Base-by-base conservation (phyloP, 1,140 invertebrate genomes). In the Drosophila tani region DNA sequence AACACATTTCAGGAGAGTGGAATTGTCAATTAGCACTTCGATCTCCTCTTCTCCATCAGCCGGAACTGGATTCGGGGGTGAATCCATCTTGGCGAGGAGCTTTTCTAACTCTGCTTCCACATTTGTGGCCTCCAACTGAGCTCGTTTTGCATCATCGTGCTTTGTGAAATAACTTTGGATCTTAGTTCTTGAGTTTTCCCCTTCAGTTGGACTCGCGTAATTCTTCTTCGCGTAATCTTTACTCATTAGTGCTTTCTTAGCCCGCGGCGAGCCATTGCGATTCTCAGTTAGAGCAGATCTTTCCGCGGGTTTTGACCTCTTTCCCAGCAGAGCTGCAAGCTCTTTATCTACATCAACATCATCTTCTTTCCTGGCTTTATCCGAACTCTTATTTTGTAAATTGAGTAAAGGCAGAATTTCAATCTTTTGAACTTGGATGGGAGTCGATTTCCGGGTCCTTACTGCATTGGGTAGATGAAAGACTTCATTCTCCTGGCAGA, bases 391-490 rank as follows among this genome's bases (percentile, higher is more conserved):
- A 40, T 15, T 1, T 40, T 40, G 19, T 9, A n/a, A 3, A n/a
- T 49, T 21, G 5, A 75, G n/a, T 1, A 4, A 15, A 5, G 79
- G 79, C n/a, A 87, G 24, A 21, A 67, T 40, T 5, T 87, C 53
- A 4, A 85, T 27, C 12, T 63, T 43, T 14, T n/a, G 55, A 40
- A 82, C 67, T 29, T 65, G 0, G 5, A 79, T 29, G 3, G 65
- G 41, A 0, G 43, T 19, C 9, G 17, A 8, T 12, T 24, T 38
- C 3, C 0, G 19, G 0, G 17, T 27, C 14, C 8, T n/a, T 32
- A 11, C 6, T 12, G 9, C 1, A 15, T 57, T 40, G 1, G 32
- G 9, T 24, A 29, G 12, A 11, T 40, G 14, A 9, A 5, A 5
- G 0, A n/a, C 5, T 59, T 63, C 1, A 0, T 41, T 29, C 6